phyloP scores from a whole-genome alignment of 64 coral and sea anemone genomes.

The Hydrozoanthus tunicans region DNA sequence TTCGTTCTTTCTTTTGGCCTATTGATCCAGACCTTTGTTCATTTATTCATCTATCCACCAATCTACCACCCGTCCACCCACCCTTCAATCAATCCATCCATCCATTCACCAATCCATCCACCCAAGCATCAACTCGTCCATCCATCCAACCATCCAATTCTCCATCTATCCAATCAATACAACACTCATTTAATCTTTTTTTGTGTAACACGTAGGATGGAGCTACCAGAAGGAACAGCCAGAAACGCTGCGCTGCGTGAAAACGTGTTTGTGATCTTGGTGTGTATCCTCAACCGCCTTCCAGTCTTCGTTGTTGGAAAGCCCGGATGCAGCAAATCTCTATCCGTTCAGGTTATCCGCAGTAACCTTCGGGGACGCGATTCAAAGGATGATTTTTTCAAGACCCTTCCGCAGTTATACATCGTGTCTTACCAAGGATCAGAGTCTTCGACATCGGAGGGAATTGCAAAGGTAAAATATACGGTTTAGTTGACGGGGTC shows the following conservation, averaged over 20 bases:
- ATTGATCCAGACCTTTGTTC: too few relatives aligned
- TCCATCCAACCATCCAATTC: too few relatives aligned
- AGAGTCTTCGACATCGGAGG: slow-evolving; percentile 16
- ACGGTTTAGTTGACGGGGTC: too few relatives aligned
- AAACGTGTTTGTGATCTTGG: slow-evolving; percentile 57
- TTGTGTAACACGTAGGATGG: slow-evolving; percentile 36
- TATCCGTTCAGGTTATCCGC: slow-evolving; percentile 75
- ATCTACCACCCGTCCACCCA: too few relatives aligned
- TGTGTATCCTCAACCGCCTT: slow-evolving; percentile 55
- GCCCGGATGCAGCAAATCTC: slow-evolving; percentile 74
- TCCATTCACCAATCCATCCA: too few relatives aligned
- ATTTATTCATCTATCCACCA: too few relatives aligned
- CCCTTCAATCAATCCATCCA: too few relatives aligned
- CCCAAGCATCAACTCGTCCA: too few relatives aligned
- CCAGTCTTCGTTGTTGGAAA: slow-evolving; percentile 15
- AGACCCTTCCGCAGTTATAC: slow-evolving; percentile 73
- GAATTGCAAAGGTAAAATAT: background rate
- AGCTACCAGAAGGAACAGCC: slow-evolving; percentile 57
- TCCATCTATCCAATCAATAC: too few relatives aligned
- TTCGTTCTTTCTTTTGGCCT: too few relatives aligned
- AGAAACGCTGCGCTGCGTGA: slow-evolving; percentile 51
- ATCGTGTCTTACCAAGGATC: too few relatives aligned
- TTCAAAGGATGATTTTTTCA: slow-evolving; percentile 76
- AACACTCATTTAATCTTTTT: background rate
- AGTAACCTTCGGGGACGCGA: slow-evolving; percentile 77